Evolutionary conservation across 2,113 vertebrate genomes (phyloP).

Genomic region (Oncorhynchus clarkii): DNA sequence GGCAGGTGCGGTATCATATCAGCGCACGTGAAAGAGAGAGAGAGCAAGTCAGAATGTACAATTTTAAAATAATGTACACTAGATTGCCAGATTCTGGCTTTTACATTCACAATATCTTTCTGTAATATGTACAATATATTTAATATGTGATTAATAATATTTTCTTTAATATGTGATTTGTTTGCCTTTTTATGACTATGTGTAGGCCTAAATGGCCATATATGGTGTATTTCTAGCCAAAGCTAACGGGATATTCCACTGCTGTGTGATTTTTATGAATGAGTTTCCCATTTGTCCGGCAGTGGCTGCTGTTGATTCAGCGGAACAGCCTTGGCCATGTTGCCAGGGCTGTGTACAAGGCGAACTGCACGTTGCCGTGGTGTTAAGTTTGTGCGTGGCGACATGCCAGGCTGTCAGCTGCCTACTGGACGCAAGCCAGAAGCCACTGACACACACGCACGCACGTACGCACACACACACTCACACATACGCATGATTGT

Average conservation of each 20-base stretch:
- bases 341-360: conserved; percentile 49
- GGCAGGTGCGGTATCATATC: conserved; percentile 9
- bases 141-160: neutral
- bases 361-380: conserved; percentile 68
- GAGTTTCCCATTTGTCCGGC: conserved; percentile 55
- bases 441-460: conserved; percentile 11
- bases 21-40: neutral
- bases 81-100: too few species aligned
- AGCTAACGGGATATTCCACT: neutral
- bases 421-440: conserved; percentile 46
- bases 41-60: too few species aligned
- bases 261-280: conserved; percentile 58
- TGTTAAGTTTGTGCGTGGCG: conserved; percentile 54
- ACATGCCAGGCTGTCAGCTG: conserved; percentile 64
- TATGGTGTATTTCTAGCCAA: neutral
- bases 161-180: neutral
- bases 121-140: too few species aligned
- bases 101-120: too few species aligned
- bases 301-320: conserved; percentile 66
- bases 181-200: neutral
- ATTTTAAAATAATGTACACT: too few species aligned
- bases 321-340: conserved; percentile 33
- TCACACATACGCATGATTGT: neutral
- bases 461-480: neutral
- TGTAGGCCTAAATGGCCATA: neutral